Evolutionary conservation across 1,140 invertebrate species (phyloP), one percentile per base, ranked within the genome.

Genomic region (Manduca sexta): DNA sequence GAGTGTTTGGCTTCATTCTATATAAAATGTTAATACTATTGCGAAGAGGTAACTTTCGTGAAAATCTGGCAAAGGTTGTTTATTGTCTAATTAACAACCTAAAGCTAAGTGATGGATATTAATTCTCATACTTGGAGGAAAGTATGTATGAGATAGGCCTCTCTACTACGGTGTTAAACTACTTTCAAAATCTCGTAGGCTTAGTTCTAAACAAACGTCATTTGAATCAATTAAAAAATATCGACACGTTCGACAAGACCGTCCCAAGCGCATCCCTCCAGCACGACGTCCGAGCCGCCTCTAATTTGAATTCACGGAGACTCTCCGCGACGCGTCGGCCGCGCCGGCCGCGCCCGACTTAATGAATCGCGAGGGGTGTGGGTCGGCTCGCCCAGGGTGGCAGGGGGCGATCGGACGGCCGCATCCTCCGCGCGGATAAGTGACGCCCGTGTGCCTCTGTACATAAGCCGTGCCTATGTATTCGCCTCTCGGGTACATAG

Each of bases 261-360:
- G 29, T 21, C 26, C 39, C 39, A 7, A 34, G 48, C 43, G 52
- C 76, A 71, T 45, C 70, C 50, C 78, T 82, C 78, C 33, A 30
- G 38, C 49, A 84, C 81, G 77, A 79, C 76, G 81, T 84, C 81
- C 81, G 74, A 84, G 77, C 78, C 68, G 78, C 66, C 77, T 82
- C 81, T 84, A 83, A 84, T 84, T 83, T 76, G 71, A 77, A 78
- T 81, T 84, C 76, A 82, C 79, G 78, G 78, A 83, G 74, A 81
- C 77, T 76, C 77, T 76, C 69, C 80, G 80, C 80, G 80, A 80
- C 77, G 72, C 74, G 80, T 80, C 74, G 74, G 76, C 79, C 83
- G 78, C 76, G 78, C 66, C 75, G 72, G 74, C 82, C 84, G 81
- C 83, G 81, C 75, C 82, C 79, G 78, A 81, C 73, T 84, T 84